Conservation (phyloP, 2,888 invertebrate species). For the Ormyrus pomaceus region DNA sequence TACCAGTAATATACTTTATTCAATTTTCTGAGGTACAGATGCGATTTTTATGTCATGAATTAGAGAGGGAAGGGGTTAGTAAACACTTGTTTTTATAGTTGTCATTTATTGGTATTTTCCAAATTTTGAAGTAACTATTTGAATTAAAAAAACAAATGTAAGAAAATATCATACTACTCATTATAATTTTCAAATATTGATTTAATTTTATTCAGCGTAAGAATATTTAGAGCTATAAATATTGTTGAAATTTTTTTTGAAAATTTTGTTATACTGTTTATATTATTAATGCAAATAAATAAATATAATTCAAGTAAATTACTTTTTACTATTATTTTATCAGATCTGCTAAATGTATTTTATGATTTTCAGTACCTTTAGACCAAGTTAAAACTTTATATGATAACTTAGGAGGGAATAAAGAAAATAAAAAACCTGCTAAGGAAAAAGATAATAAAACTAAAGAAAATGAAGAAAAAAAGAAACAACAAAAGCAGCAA, state of each 20-base stretch:
- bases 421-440: constrained; percentile 78
- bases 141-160: too few relatives aligned
- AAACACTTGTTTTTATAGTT: neutral
- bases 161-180: too few relatives aligned
- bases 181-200: too few relatives aligned
- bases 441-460: constrained; percentile 71
- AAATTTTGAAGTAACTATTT: neutral
- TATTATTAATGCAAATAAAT: neutral
- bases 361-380: constrained; percentile 79
- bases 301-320: neutral
- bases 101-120: too few relatives aligned
- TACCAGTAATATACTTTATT: neutral
- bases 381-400: constrained; percentile 84
- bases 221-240: neutral
- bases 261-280: neutral
- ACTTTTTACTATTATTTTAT: neutral
- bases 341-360: neutral
- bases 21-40: neutral
- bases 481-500: constrained; percentile 75
- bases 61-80: neutral
- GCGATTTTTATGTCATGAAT: constrained; percentile 46
- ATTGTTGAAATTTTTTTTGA: constrained; percentile 11
- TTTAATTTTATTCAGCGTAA: neutral
- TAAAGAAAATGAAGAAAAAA: constrained; percentile 76
- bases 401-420: constrained; percentile 80